Conservation (phyloP, 2,113 vertebrate species). For the Urocynchramus pylzowi region DNA sequence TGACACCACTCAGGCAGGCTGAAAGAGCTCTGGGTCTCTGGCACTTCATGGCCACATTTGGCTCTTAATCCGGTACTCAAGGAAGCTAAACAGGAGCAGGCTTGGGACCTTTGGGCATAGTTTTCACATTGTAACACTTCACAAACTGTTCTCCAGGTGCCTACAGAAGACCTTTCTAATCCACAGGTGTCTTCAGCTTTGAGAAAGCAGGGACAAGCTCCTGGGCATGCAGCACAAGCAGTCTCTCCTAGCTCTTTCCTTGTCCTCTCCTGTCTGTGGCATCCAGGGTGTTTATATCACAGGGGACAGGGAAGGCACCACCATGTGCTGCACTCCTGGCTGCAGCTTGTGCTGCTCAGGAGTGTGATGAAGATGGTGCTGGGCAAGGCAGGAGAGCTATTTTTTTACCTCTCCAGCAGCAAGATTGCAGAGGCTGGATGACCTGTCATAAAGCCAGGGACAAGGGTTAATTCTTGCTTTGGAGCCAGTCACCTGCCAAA, state of each 20-base stretch:
- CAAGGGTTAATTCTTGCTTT: neutral
- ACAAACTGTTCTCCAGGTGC: neutral
- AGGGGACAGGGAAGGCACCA: neutral
- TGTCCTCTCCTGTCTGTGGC: neutral
- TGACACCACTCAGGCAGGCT: neutral
- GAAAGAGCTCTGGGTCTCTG: neutral
- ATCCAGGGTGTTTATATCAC: neutral
- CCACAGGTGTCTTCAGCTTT: neutral
- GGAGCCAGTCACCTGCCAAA: neutral
- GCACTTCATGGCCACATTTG: neutral
- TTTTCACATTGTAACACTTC: neutral
- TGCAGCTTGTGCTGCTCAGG: neutral
- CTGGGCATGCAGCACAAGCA: neutral
- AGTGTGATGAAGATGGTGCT: accelerated
- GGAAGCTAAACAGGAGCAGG: neutral
- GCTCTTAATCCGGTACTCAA: neutral
- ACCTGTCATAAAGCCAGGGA: neutral
- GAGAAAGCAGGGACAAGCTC: neutral
- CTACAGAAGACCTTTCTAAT: neutral
- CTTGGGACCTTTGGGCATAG: neutral
- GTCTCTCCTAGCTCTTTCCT: neutral
- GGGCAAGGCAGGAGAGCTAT: neutral
- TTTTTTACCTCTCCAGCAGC: neutral
- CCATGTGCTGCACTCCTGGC: neutral
- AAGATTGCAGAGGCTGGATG: neutral